phyloP scores from a whole-genome alignment of 2,113 vertebrate genomes.

The Scomber colias region DNA sequence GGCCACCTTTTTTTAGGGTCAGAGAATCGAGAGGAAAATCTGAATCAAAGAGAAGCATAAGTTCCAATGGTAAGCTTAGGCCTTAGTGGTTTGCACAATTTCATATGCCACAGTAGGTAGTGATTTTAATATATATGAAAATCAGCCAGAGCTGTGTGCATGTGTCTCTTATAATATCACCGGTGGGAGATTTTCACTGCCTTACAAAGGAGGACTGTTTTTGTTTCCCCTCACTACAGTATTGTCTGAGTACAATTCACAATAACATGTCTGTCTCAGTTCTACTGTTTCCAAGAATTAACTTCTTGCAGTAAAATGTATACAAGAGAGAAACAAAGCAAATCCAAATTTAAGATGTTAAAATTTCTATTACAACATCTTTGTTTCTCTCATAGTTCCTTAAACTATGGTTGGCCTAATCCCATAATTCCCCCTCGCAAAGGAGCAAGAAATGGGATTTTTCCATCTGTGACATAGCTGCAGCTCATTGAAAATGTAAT shows the following conservation, averaged over 20 bases:
- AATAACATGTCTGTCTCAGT: slow-evolving; percentile 42
- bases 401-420: slow-evolving; percentile 74
- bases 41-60: slow-evolving; percentile 81
- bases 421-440: slow-evolving; percentile 84
- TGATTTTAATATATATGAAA: slow-evolving; percentile 99
- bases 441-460: slow-evolving; percentile 85
- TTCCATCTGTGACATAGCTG: slow-evolving; percentile 86
- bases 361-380: slow-evolving; percentile 47
- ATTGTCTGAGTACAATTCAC: slow-evolving; percentile 42
- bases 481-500: slow-evolving; percentile 99
- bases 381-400: slow-evolving; percentile 56
- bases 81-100: slow-evolving; percentile 85
- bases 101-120: slow-evolving; percentile 89
- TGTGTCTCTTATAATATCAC: slow-evolving; percentile 90
- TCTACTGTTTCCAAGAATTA: slow-evolving; percentile 41
- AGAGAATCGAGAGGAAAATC: slow-evolving; percentile 68
- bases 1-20: slow-evolving; percentile 80
- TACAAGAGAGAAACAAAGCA: slow-evolving; percentile 23
- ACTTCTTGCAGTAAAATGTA: slow-evolving; percentile 9
- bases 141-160: slow-evolving; percentile 92
- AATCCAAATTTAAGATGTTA: slow-evolving; percentile 36
- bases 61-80: slow-evolving; percentile 86
- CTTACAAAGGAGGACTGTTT: slow-evolving; percentile 67
- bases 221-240: slow-evolving; percentile 38
- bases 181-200: slow-evolving; percentile 69